Conservation (phyloP, 1,140 invertebrate species). For the Stenopsyche tienmushanensis region DNA sequence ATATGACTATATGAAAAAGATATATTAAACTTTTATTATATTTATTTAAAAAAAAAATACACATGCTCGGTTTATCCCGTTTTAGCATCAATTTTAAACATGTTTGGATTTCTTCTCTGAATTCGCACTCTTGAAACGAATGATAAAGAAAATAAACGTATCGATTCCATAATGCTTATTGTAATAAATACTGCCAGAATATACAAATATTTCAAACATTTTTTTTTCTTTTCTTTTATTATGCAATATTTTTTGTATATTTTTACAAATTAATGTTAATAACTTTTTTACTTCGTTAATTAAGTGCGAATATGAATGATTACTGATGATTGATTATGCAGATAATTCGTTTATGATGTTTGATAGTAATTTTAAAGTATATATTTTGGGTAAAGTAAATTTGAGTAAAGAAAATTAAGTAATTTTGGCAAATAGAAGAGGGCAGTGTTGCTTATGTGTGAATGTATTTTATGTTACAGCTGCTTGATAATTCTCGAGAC, state of each 20-base stretch:
- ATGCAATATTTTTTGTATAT: slow-evolving; percentile 23
- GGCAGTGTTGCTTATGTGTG: slow-evolving; percentile 34
- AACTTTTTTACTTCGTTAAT: slow-evolving; percentile 13
- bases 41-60: slow-evolving; percentile 12
- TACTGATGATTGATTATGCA: slow-evolving; percentile 18
- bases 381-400: not conserved
- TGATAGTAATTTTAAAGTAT: not conserved
- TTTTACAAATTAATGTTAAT: slow-evolving; percentile 20
- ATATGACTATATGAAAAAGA: not conserved
- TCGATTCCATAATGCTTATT: slow-evolving; percentile 27
- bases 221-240: slow-evolving; percentile 10
- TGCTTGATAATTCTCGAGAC: slow-evolving; percentile 37
- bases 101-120: slow-evolving; percentile 9
- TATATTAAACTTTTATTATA: slow-evolving; percentile 18
- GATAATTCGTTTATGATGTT: slow-evolving; percentile 11
- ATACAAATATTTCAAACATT: slow-evolving; percentile 20
- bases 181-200: slow-evolving; percentile 37
- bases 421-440: slow-evolving; percentile 22
- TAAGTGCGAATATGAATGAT: slow-evolving; percentile 21
- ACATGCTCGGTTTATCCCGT: not conserved
- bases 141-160: slow-evolving; percentile 1
- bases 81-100: not conserved
- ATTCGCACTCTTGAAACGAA: slow-evolving; percentile 19
- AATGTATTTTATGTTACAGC: slow-evolving; percentile 32
- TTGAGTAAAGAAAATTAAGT: slow-evolving; percentile 1